Percentiles rank a stretch among this genome's conserved stretches.
phyloP scores from a whole-genome alignment of 92 coral and sea anemone species.

The Zoanthus sansibaricus region DNA sequence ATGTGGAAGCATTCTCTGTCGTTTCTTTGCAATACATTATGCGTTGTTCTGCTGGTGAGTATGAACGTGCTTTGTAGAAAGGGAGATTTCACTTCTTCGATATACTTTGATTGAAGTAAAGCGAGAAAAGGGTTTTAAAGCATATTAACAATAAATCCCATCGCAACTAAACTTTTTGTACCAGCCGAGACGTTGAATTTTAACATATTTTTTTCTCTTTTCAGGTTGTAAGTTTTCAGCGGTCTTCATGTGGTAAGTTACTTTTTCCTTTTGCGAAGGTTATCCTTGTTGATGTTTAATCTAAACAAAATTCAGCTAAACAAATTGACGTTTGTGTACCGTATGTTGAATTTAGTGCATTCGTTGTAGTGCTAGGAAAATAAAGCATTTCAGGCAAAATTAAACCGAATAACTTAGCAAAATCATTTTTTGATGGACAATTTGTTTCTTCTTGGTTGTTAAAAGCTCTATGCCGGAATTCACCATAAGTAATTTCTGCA shows the following conservation, averaged over 20 bases:
- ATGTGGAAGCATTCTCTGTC: conserved; percentile 1
- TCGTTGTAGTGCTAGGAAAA: not conserved
- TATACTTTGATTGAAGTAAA: not conserved
- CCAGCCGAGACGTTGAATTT: not conserved
- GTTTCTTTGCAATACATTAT: not conserved
- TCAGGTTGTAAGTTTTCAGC: conserved; percentile 12
- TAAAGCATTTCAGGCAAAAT: not conserved
- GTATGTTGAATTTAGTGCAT: not conserved
- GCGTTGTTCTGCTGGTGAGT: conserved; percentile 27
- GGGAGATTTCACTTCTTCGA: not conserved
- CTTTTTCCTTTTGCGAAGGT: not conserved
- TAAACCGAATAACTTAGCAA: no score
- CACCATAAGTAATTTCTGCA: not conserved
- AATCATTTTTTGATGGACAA: no score
- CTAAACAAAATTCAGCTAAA: not conserved
- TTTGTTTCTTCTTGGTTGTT: not conserved
- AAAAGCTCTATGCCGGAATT: not conserved
- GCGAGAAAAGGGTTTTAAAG: not conserved
- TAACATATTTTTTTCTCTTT: not conserved
- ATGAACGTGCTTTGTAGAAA: not conserved
- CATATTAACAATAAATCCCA: not conserved
- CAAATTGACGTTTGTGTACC: not conserved
- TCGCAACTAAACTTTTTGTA: not conserved
- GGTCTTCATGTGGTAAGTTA: conserved; percentile 35
- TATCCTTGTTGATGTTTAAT: not conserved